Conservation (phyloP, 1,140 invertebrate genomes). For the Lineus longissimus region DNA sequence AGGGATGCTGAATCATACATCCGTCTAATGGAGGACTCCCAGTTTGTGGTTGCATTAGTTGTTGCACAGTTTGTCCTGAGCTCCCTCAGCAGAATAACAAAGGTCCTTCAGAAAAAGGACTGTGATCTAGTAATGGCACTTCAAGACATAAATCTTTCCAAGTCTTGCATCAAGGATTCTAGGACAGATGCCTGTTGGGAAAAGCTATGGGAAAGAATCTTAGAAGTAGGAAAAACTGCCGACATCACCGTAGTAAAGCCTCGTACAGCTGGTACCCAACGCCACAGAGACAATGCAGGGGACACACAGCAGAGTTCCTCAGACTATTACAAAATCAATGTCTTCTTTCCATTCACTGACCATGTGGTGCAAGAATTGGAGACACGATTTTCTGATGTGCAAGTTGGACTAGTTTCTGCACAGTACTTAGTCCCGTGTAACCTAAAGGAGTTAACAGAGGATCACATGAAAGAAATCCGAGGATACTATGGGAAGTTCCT, state of each 20-base stretch:
- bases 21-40: neutral
- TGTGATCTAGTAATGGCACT: neutral
- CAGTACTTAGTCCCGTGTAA: too few relatives aligned
- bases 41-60: conserved; percentile 2
- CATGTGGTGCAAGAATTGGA: neutral
- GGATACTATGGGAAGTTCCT: too few relatives aligned
- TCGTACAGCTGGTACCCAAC: neutral
- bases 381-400: neutral
- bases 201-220: neutral
- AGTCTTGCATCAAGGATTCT: neutral
- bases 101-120: neutral
- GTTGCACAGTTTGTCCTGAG: neutral
- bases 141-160: neutral
- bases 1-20: neutral
- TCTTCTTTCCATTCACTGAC: neutral
- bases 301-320: neutral
- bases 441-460: too few relatives aligned
- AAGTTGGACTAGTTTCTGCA: too few relatives aligned
- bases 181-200: neutral
- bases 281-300: neutral
- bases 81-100: neutral
- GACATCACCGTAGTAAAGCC: neutral
- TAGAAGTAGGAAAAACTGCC: neutral
- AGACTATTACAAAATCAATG: neutral
- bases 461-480: too few relatives aligned